These are phyloP conservation scores for Ptyas mucosa DNA, from an alignment of 2,113 vertebrate genomes.

Conservation along the genomic window DNA sequence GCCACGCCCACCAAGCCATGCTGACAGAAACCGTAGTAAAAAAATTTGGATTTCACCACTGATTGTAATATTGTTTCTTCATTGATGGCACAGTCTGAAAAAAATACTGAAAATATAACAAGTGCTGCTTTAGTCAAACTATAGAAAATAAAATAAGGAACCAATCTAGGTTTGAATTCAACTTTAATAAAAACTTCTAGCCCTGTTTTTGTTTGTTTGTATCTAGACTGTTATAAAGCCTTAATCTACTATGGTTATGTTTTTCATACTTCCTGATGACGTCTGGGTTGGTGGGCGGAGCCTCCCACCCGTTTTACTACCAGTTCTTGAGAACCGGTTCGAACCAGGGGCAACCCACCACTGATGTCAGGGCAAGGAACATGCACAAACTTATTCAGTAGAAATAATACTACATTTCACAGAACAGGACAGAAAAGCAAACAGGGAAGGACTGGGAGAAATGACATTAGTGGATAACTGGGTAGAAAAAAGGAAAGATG, in stretches of 20 bases:
- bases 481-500: neutral
- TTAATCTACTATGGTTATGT: neutral
- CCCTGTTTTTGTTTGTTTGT: neutral
- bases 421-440: neutral
- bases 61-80: neutral
- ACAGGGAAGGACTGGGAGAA: neutral
- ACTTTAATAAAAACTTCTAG: neutral
- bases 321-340: too few species aligned
- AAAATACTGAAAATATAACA: neutral
- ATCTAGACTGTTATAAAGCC: neutral
- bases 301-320: too few species aligned
- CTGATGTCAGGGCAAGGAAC: neutral
- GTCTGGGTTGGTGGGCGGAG: too few species aligned
- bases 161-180: neutral
- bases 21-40: too few species aligned
- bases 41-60: too few species aligned
- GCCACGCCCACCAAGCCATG: too few species aligned
- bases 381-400: neutral
- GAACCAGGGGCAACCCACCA: too few species aligned
- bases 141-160: neutral
- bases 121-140: neutral
- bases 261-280: neutral
- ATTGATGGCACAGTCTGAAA: neutral
- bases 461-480: neutral
- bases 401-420: neutral